Evolutionary conservation across 2,113 vertebrate genomes (phyloP).

Genomic region (Ictalurus furcatus): DNA sequence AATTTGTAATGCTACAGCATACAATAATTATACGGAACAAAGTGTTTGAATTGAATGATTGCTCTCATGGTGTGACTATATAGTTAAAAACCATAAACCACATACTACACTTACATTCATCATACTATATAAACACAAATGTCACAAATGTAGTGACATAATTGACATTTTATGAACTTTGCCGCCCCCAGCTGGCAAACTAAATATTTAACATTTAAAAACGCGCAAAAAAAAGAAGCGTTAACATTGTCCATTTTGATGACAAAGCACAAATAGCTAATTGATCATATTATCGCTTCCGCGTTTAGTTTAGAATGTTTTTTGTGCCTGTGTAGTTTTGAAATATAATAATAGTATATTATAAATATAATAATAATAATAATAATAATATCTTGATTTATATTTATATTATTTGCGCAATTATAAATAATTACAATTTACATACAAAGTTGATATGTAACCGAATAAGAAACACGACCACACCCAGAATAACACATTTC

Average conservation of each 20-base stretch:
- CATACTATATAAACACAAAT: not conserved
- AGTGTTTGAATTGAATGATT: not conserved
- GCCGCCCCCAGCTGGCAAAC: not conserved
- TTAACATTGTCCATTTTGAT: not conserved
- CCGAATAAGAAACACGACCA: not conserved
- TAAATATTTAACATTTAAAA: not conserved
- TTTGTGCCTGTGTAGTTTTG: not conserved
- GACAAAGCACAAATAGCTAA: not conserved
- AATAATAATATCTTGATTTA: not conserved
- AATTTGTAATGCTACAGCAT: not conserved
- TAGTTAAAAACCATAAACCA: not conserved
- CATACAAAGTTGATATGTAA: not conserved
- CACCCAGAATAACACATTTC: slow-evolving; percentile 27
- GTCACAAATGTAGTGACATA: not conserved
- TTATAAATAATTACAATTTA: not conserved
- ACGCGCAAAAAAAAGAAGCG: not conserved
- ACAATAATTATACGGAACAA: not conserved
- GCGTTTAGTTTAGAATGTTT: not conserved
- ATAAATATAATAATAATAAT: not conserved
- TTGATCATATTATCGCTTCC: not conserved
- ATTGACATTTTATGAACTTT: not conserved
- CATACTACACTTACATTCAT: not conserved
- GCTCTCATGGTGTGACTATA: not conserved
- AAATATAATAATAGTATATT: not conserved
- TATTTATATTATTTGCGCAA: not conserved